phyloP scores from a whole-genome alignment of 92 coral and sea anemone genomes.

The Montipora capitata region DNA sequence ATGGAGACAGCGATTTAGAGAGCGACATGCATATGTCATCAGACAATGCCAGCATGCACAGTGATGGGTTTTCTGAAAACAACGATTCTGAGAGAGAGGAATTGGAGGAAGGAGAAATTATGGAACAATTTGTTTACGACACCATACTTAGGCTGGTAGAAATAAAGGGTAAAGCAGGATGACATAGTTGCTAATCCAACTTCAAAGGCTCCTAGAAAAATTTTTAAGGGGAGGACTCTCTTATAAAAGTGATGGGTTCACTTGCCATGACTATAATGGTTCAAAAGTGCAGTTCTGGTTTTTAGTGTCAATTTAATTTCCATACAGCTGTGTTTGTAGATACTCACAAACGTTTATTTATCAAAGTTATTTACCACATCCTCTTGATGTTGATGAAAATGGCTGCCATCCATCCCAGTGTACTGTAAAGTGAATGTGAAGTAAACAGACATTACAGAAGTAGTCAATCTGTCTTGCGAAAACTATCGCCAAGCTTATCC shows the following conservation, averaged over 20 bases:
- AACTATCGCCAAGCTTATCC: neutral
- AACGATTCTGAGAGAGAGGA: neutral
- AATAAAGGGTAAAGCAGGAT: constrained; percentile 59
- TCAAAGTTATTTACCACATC: constrained; percentile 29
- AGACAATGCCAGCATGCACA: neutral
- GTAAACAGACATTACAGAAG: neutral
- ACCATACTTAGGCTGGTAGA: constrained; percentile 66
- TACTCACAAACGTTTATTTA: neutral
- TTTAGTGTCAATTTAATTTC: too few relatives aligned
- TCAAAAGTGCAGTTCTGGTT: neutral
- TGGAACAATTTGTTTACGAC: constrained; percentile 57
- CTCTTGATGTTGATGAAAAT: constrained; percentile 69
- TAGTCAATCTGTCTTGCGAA: constrained; percentile 5
- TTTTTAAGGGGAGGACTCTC: too few relatives aligned
- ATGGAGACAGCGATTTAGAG: constrained; percentile 14
- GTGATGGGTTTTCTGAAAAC: constrained; percentile 29
- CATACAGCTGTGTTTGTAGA: constrained; percentile 1
- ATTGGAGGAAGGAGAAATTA: neutral
- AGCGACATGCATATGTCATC: neutral
- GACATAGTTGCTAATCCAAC: constrained; percentile 32
- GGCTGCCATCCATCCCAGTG: constrained; percentile 88
- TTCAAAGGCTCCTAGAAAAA: constrained; percentile 28
- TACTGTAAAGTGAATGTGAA: constrained; percentile 23
- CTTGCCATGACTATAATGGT: neutral
- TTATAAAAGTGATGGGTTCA: too few relatives aligned